Evolutionary conservation across 2,888 invertebrate genomes (phyloP).

Genomic region (Aethes cnicana): DNA sequence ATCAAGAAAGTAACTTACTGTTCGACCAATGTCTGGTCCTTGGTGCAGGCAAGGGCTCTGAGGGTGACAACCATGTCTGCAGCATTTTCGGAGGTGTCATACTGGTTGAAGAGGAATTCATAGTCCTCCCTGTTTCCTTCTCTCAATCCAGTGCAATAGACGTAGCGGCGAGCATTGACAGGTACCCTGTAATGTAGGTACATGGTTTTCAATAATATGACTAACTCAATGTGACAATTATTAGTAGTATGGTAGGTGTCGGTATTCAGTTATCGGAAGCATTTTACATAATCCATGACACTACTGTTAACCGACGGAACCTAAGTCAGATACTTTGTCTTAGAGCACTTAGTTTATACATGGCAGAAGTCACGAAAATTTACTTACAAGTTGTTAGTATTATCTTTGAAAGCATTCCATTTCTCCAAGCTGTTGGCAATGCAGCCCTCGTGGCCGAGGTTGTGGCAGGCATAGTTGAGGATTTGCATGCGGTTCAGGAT

Average conservation of each 20-base stretch:
- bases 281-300: too few relatives aligned
- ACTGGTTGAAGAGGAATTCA: constrained; percentile 82
- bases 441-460: constrained; percentile 83
- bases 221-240: constrained; percentile 3
- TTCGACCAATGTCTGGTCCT: constrained; percentile 43
- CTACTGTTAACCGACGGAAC: too few relatives aligned
- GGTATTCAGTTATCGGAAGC: too few relatives aligned
- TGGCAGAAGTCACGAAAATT: too few relatives aligned
- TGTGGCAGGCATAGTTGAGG: constrained; percentile 85
- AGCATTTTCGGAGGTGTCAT: constrained; percentile 83
- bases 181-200: constrained; percentile 66
- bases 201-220: neutral
- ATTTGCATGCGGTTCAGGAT: constrained; percentile 83
- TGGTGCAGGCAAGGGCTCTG: constrained; percentile 71
- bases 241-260: too few relatives aligned
- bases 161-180: constrained; percentile 82
- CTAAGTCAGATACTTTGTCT: too few relatives aligned
- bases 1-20: constrained; percentile 55
- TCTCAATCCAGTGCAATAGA: constrained; percentile 85
- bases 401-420: constrained; percentile 52
- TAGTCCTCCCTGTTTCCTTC: constrained; percentile 83
- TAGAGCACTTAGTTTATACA: too few relatives aligned
- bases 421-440: constrained; percentile 62
- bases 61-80: constrained; percentile 83
- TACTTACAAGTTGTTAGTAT: constrained; percentile 50